phyloP scores from a whole-genome alignment of 2,888 invertebrate species.

The Hirtodrosophila duncani region DNA sequence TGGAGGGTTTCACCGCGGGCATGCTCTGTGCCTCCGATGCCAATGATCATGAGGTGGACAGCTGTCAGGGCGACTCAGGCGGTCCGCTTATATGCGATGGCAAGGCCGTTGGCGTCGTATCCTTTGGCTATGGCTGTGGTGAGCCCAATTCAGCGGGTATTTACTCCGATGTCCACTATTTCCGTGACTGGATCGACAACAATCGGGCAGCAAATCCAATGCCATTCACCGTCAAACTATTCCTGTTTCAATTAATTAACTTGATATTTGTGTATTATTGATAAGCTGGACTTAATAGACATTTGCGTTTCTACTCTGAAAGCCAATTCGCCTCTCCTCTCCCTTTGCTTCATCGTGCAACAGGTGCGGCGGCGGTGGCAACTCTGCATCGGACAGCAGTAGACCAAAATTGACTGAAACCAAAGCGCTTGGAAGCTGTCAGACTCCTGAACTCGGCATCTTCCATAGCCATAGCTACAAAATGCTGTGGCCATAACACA shows the following conservation, averaged over 20 bases:
- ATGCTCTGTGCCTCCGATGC: constrained; percentile 55
- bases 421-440: constrained; percentile 15
- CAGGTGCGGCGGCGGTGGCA: constrained; percentile 6
- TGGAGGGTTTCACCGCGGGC: constrained; percentile 4
- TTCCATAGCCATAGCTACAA: constrained; percentile 25
- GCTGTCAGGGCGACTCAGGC: constrained; percentile 65
- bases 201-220: constrained; percentile 5
- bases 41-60: constrained; percentile 38
- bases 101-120: constrained; percentile 52
- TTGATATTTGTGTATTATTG: no score
- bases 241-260: not conserved
- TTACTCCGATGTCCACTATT: constrained; percentile 53
- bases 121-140: constrained; percentile 55
- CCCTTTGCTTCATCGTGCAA: no score
- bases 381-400: constrained; percentile 49
- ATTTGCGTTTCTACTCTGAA: no score
- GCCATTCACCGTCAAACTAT: not conserved
- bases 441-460: constrained; percentile 4
- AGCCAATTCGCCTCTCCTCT: no score
- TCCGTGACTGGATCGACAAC: constrained; percentile 38
- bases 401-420: constrained; percentile 52
- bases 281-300: no score
- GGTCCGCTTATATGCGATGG: constrained; percentile 53
- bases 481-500: constrained; percentile 34
- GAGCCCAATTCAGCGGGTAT: constrained; percentile 26